phyloP scores from a whole-genome alignment of 2,888 invertebrate genomes.

The Epiblema foenella region DNA sequence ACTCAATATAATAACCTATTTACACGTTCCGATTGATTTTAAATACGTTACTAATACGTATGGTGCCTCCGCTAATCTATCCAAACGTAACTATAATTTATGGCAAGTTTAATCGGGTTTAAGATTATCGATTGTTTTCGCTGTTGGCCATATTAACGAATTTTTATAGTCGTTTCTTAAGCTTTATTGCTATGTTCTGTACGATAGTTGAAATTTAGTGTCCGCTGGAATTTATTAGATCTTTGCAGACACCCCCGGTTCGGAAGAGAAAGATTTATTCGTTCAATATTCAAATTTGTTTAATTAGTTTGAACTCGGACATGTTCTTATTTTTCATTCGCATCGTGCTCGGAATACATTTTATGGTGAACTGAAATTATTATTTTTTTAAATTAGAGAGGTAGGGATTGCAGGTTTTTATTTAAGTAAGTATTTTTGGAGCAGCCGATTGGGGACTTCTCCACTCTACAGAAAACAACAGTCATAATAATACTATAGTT shows the following conservation, averaged over 20 bases:
- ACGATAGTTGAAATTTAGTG: conserved; percentile 11
- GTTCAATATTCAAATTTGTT: conserved; percentile 4
- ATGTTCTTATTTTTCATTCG: neutral
- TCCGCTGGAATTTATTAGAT: neutral
- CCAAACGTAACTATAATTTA: neutral
- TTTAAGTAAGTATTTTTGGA: too few species aligned
- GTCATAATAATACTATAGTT: too few species aligned
- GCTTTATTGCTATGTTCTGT: neutral
- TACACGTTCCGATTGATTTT: too few species aligned
- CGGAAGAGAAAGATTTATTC: conserved; percentile 11
- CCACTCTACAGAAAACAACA: too few species aligned
- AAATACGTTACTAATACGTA: too few species aligned
- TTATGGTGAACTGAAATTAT: neutral
- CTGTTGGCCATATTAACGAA: neutral
- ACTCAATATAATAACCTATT: too few species aligned
- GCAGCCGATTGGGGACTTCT: too few species aligned
- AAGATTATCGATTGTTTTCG: conserved; percentile 10
- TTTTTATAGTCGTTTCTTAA: conserved; percentile 18
- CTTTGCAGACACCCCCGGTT: neutral
- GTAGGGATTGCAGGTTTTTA: too few species aligned
- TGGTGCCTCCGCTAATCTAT: neutral
- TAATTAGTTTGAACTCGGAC: neutral
- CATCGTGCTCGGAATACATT: neutral
- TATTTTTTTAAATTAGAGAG: too few species aligned
- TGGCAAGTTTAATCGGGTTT: neutral